A percentile compares a stretch with the other conserved stretches of the same genome.
Evolutionary conservation across 2,797 vertebrate species (phyloP).

Genomic region (Myotis findleyi): DNA sequence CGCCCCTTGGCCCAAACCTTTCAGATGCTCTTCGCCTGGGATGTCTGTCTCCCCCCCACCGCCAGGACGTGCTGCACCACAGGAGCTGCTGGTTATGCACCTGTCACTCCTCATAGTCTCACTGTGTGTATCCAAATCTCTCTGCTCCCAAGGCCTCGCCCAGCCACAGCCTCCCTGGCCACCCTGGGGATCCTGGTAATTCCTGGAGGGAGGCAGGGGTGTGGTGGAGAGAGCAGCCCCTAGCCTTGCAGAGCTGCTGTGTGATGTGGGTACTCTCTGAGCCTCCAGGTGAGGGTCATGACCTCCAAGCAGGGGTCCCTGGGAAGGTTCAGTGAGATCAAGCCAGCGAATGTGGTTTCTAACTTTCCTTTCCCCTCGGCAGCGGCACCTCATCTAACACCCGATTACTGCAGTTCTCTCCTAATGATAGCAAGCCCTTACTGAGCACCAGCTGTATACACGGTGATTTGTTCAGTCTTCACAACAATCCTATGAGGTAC

Average conservation of each 20-base stretch:
- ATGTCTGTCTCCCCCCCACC: no score
- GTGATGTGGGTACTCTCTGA: not conserved
- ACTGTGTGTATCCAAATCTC: no score
- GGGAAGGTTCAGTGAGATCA: not conserved
- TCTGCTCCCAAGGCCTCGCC: no score
- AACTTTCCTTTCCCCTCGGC: not conserved
- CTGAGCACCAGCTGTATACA: not conserved
- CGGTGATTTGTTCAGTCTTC: not conserved
- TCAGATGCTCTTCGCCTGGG: not conserved
- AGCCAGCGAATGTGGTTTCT: not conserved
- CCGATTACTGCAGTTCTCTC: not conserved
- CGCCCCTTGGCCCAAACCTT: not conserved
- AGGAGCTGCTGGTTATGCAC: not conserved
- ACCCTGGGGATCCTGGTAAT: not conserved
- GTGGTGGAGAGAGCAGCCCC: not conserved
- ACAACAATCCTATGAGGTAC: no score
- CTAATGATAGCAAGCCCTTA: not conserved
- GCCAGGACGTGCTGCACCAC: not conserved
- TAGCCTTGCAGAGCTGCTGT: not conserved
- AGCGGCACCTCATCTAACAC: not conserved
- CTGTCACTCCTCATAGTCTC: not conserved
- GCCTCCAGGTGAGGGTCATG: accelerated
- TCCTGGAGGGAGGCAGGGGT: not conserved
- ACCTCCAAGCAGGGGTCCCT: not conserved
- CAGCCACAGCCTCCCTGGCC: not conserved